phyloP scores from a whole-genome alignment of 1,140 invertebrate genomes.

The Pseudobourletiella spinata region DNA sequence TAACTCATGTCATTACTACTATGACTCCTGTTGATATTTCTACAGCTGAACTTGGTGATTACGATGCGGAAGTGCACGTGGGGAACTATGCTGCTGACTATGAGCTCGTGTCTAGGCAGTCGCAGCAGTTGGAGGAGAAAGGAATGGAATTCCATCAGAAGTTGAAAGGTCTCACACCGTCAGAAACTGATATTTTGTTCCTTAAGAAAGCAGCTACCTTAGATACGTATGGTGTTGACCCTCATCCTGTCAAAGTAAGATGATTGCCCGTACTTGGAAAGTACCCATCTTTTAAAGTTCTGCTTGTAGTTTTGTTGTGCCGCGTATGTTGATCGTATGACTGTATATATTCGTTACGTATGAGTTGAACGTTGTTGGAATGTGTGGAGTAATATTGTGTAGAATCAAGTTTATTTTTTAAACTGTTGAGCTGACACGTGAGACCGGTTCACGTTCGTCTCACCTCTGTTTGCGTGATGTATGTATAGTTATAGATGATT shows the following conservation, averaged over 20 bases:
- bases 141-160: slow-evolving; percentile 79
- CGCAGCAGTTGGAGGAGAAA: slow-evolving; percentile 71
- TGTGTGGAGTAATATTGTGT: too few species aligned
- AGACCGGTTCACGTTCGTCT: too few species aligned
- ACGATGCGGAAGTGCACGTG: slow-evolving; percentile 76
- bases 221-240: slow-evolving; percentile 95
- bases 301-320: too few species aligned
- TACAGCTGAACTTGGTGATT: slow-evolving; percentile 88
- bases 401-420: not conserved
- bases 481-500: too few species aligned
- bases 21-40: slow-evolving; percentile 19
- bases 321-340: too few species aligned
- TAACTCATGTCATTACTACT: too few species aligned
- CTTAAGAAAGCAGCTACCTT: slow-evolving; percentile 76
- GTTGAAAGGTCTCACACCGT: slow-evolving; percentile 48
- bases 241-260: slow-evolving; percentile 89
- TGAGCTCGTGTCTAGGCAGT: slow-evolving; percentile 81
- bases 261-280: too few species aligned
- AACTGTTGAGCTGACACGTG: not conserved
- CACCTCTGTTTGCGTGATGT: too few species aligned
- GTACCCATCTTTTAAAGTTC: too few species aligned
- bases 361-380: too few species aligned
- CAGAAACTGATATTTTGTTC: slow-evolving; percentile 72
- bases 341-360: too few species aligned
- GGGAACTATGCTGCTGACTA: slow-evolving; percentile 85